A percentile compares a stretch with the other conserved stretches of the same genome.
These are phyloP conservation scores for Heliconius erato DNA, from an alignment of 2,888 invertebrate species.

Conservation along the genomic window DNA sequence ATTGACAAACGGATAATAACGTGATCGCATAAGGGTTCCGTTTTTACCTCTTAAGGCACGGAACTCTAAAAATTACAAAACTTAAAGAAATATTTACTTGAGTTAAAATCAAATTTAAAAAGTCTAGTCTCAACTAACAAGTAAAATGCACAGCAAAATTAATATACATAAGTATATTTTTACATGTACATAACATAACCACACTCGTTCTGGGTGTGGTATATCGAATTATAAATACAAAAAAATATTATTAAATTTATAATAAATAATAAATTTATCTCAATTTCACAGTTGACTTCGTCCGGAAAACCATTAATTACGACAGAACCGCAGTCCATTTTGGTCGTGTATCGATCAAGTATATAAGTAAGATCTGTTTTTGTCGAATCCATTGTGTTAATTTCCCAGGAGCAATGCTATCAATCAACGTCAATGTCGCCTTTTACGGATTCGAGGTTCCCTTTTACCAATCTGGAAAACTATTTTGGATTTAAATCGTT, in stretches of 20 bases:
- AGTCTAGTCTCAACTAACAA: no score
- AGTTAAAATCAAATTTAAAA: no score
- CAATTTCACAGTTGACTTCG: slow-evolving; percentile 45
- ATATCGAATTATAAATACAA: no score
- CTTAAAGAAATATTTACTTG: no score
- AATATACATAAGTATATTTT: no score
- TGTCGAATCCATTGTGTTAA: slow-evolving; percentile 63
- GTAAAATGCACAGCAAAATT: no score
- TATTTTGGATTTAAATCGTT: slow-evolving; percentile 40
- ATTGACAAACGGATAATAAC: no score
- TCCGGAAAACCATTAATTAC: slow-evolving; percentile 47
- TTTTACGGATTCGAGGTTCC: slow-evolving; percentile 44
- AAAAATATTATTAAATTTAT: not conserved
- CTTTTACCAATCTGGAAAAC: slow-evolving; percentile 47
- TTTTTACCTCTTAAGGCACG: no score
- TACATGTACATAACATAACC: no score
- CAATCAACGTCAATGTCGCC: slow-evolving; percentile 67
- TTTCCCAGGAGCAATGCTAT: slow-evolving; percentile 73
- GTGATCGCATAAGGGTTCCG: no score
- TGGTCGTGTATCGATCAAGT: slow-evolving; percentile 51
- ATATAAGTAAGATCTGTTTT: slow-evolving; percentile 54
- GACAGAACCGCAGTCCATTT: slow-evolving; percentile 48
- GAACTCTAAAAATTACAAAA: no score
- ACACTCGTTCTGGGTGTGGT: no score
- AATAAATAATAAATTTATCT: slow-evolving; percentile 40